phyloP scores from a whole-genome alignment of 1,140 invertebrate species.

The Cataglyphis hispanica region DNA sequence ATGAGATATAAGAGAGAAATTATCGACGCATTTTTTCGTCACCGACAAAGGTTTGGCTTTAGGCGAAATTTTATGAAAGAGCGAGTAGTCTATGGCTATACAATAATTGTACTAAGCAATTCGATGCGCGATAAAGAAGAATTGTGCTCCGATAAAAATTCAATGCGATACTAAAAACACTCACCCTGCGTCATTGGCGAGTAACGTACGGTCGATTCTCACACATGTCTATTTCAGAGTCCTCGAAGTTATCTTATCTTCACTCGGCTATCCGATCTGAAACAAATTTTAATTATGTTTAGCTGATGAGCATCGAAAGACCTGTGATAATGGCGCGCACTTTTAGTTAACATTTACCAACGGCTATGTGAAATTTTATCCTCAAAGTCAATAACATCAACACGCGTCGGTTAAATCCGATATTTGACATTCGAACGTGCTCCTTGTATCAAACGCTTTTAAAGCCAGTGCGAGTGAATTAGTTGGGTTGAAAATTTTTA shows the following conservation, averaged over 20 bases:
- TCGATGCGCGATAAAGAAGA: neutral
- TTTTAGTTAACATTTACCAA: slow-evolving; percentile 5
- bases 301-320: slow-evolving; percentile 13
- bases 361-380: slow-evolving; percentile 39
- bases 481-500: slow-evolving; percentile 34
- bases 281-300: slow-evolving; percentile 61
- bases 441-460: slow-evolving; percentile 37
- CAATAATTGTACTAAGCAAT: no score
- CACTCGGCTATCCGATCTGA: slow-evolving; percentile 26
- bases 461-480: slow-evolving; percentile 36
- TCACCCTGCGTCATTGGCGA: slow-evolving; percentile 74
- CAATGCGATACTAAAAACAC: slow-evolving; percentile 5
- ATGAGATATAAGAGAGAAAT: neutral
- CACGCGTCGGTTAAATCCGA: slow-evolving; percentile 16
- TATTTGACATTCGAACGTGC: slow-evolving; percentile 47
- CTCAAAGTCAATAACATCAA: slow-evolving; percentile 45
- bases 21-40: neutral
- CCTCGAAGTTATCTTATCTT: slow-evolving; percentile 46
- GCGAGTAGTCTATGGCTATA: neutral
- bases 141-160: neutral
- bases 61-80: neutral
- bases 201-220: slow-evolving; percentile 38
- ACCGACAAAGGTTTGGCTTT: neutral
- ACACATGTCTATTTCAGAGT: slow-evolving; percentile 71
- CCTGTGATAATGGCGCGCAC: neutral